Base-by-base conservation (phyloP, 2,888 invertebrate genomes). In the Hypomecis punctinalis region DNA sequence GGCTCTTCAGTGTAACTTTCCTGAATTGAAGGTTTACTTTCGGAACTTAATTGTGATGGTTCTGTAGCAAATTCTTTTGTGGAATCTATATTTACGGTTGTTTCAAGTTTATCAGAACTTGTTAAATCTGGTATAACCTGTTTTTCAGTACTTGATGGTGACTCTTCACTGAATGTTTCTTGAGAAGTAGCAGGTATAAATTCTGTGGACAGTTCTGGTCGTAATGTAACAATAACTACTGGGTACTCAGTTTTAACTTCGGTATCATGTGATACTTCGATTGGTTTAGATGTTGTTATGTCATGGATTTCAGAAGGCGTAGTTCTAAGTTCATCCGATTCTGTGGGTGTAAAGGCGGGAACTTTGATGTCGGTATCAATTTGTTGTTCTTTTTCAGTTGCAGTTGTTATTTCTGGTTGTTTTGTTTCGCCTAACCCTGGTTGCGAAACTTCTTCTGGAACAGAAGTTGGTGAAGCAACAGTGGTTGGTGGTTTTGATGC, bases 191-290 rank as follows among this genome's bases (percentile, higher is more conserved):
- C 11, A 2, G 37, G 23, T 33, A 51, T 40, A 7, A 49, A 46
- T 61, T 66, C 65, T 11, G 58, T 45, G 42, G 42, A 23, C 13
- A 52, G 46, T 47, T 61, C 61, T 45, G 57, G 52, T 53, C 51
- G 58, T 23, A 54, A 35, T 46, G 62, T 53, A n/a, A 9, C 36
- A 49, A 23, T 53, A 3, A 51, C 45, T 9, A 57, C 63, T 52
- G 67, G 66, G 45, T 54, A 39, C 13, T 70, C 62, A 35, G 67
- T 61, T 46, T 61, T 67, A 7, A 39, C 43, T 60, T 66, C 64
- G 4, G 35, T 9, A 33, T 61, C 47, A 3, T 59, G 40, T 33
- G 63, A 39, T 10, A 35, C 36, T 40, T 48, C 59, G 40, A n/a
- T 39, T 56, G 67, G 49, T 56, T 61, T 66, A 35, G 11, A 47